A percentile compares a stretch with the other conserved stretches of the same genome.
These are phyloP conservation scores for Torymus texanus DNA, from an alignment of 2,888 invertebrate genomes.

Conservation along the genomic window DNA sequence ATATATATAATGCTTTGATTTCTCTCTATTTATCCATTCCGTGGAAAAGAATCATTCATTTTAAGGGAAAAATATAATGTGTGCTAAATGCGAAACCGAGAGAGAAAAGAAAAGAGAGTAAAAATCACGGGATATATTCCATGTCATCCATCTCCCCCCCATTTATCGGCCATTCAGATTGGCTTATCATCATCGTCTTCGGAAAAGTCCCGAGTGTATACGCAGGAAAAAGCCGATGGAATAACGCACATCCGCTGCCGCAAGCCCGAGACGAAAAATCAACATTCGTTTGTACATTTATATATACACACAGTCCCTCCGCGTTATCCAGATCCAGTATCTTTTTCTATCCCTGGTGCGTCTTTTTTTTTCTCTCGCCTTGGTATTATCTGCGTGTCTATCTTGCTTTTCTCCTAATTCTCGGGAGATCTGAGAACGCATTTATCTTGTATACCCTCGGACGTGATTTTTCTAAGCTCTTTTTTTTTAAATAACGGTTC, in stretches of 20 bases:
- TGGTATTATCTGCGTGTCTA: neutral
- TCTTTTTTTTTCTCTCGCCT: conserved; percentile 8
- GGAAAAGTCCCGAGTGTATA: conserved; percentile 1
- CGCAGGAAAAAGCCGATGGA: conserved; percentile 18
- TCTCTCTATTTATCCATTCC: too few relatives aligned
- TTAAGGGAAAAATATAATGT: too few relatives aligned
- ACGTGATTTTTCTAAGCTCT: too few relatives aligned
- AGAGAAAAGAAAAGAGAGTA: neutral
- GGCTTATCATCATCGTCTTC: conserved; percentile 32
- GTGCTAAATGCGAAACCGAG: too few relatives aligned
- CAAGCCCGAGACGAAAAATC: neutral
- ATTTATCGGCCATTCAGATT: conserved; percentile 36
- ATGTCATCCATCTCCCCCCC: neutral
- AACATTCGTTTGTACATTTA: neutral
- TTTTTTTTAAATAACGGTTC: too few relatives aligned
- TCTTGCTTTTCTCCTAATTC: too few relatives aligned
- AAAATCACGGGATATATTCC: conserved; percentile 14
- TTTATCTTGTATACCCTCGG: too few relatives aligned
- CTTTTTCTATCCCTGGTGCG: neutral
- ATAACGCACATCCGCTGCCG: conserved; percentile 6
- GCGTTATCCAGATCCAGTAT: conserved; percentile 8
- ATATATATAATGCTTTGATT: too few relatives aligned
- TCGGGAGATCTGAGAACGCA: too few relatives aligned
- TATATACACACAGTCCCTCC: neutral
- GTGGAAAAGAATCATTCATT: too few relatives aligned